These are phyloP conservation scores for Macaria liturata DNA, from an alignment of 2,888 invertebrate species.

Conservation along the genomic window DNA sequence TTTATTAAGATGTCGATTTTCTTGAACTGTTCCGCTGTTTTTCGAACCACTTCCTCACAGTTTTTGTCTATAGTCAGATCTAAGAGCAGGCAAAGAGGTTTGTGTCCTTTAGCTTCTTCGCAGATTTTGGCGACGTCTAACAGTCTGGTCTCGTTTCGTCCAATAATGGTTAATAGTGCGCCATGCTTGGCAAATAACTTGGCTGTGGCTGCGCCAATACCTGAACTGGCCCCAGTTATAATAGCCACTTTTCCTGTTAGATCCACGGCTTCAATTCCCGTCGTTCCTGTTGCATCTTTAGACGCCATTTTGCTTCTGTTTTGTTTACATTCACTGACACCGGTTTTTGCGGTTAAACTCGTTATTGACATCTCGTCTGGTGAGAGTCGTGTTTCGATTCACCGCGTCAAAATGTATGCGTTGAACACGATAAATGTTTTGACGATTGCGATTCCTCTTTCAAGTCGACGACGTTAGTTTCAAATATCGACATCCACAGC, in stretches of 20 bases:
- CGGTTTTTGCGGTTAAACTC: too few species aligned
- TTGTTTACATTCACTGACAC: too few species aligned
- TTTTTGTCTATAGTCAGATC: conserved; percentile 52
- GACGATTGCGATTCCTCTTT: too few species aligned
- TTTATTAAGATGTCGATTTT: conserved; percentile 58
- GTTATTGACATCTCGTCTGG: too few species aligned
- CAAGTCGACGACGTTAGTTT: too few species aligned
- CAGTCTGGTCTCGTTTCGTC: conserved; percentile 54
- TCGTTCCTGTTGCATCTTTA: conserved; percentile 3
- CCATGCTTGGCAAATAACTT: conserved; percentile 56
- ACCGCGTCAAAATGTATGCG: too few species aligned
- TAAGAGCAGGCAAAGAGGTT: conserved; percentile 51
- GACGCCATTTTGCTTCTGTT: conserved; percentile 6
- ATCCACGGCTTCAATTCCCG: conserved; percentile 41
- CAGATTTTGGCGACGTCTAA: conserved; percentile 49
- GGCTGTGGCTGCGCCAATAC: conserved; percentile 63
- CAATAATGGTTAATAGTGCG: conserved; percentile 52
- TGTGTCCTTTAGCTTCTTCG: conserved; percentile 43
- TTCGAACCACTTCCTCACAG: conserved; percentile 55
- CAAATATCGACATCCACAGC: too few species aligned
- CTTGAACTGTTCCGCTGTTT: conserved; percentile 51
- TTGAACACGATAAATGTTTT: too few species aligned
- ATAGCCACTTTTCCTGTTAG: conserved; percentile 58
- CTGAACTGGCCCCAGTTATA: conserved; percentile 63
- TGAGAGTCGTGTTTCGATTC: too few species aligned